Base-by-base conservation (phyloP, 92 coral and sea anemone species). In the Palythoa grandiflora region DNA sequence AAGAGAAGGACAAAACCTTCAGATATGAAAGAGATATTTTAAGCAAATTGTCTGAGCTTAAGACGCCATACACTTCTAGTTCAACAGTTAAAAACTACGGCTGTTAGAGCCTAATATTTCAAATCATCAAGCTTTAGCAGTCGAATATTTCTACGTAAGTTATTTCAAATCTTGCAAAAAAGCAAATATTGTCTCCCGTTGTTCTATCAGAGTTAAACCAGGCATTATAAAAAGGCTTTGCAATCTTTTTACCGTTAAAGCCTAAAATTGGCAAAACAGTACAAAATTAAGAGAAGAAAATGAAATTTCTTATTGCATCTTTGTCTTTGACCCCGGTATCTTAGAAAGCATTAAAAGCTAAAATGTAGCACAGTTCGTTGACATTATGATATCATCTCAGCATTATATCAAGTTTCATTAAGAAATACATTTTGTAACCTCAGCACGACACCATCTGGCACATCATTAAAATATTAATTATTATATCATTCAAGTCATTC, bases 161-260 rank as follows among this genome's bases (percentile, higher is more conserved):
- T 38, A 71, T 71, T 71, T 19, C 44, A 68, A 9, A 36, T 71
- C n/a, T 71, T 37, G 5, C 75, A 10, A 7, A 71, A 68, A 71
- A 71, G 75, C 47, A 71, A 71, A 71, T 6, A 71, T 35, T 71
- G 47, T 44, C 50, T 44, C 28, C 28, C 0, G 50, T 44, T 44
- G 50, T 44, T 44, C 50, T 44, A 44, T 44, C 7, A 71, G 14
- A 71, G 75, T 71, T 71, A 71, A 71, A 71, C 75, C 75, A 37
- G 75, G 75, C 75, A 71, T 71, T 10, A 35, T 71, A 13, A 71
- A 71, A 35, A 12, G 48, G 8, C 1, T 71, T 59, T 36, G 39
- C 1, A 5, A 71, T 35, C 35, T 37, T 71, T 71, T 10, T 71
- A 16, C 40, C 75, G 36, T 71, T 44, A 71, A 71, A 71, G 38